Percentiles rank a stretch among this genome's conserved stretches.
phyloP scores from a whole-genome alignment of 64 coral and sea anemone genomes.

The Porites australiensis region DNA sequence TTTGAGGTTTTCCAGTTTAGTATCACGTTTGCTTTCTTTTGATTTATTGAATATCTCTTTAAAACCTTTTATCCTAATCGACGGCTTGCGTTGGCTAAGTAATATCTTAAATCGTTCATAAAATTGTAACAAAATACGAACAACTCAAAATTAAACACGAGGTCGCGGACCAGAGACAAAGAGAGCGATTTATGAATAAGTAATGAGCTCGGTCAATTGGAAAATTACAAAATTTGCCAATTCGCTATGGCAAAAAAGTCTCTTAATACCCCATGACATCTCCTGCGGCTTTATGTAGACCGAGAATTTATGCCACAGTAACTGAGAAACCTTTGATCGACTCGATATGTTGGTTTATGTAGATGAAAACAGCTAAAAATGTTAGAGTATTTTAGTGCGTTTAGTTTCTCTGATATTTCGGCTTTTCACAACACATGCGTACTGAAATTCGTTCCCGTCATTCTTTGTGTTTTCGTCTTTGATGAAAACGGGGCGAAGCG shows the following conservation, averaged over 20 bases:
- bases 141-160: constrained; percentile 29
- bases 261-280: not conserved
- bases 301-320: constrained; percentile 3
- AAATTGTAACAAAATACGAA: constrained; percentile 7
- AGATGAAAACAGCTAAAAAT: constrained; percentile 42
- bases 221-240: constrained; percentile 83
- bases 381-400: not conserved
- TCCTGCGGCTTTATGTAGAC: constrained; percentile 31
- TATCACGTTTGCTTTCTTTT: not conserved
- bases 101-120: not conserved
- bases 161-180: constrained; percentile 62
- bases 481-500: not conserved
- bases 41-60: not conserved
- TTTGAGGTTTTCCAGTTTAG: not conserved
- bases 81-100: not conserved
- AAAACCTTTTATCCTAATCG: not conserved
- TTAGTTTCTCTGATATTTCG: not conserved
- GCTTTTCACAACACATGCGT: constrained; percentile 22
- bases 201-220: constrained; percentile 54
- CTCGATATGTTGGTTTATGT: not conserved
- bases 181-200: constrained; percentile 76
- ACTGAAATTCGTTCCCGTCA: not conserved
- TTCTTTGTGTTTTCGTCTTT: not conserved
- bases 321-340: constrained; percentile 27
- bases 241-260: constrained; percentile 35